phyloP scores from a whole-genome alignment of 1,140 invertebrate species.

The Aporrectodea caliginosa region DNA sequence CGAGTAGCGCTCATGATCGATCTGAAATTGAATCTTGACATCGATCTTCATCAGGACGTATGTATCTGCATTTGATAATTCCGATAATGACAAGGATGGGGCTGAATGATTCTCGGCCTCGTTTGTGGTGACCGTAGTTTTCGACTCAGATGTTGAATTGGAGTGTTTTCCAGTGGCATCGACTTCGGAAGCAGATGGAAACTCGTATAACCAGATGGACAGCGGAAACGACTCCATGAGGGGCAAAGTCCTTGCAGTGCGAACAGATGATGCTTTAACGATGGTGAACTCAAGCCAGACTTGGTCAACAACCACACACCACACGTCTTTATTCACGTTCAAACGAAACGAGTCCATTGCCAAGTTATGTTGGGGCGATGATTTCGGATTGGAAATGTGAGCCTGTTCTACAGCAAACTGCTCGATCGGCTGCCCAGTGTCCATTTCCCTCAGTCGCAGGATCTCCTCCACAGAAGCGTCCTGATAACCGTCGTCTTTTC shows the following conservation, averaged over 20 bases:
- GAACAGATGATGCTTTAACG: conserved; percentile 64
- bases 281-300: conserved; percentile 87
- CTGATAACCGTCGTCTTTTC: conserved; percentile 39
- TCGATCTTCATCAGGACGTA: conserved; percentile 43
- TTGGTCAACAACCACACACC: conserved; percentile 82
- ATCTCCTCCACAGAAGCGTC: conserved; percentile 33
- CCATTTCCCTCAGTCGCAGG: neutral
- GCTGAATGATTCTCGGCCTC: neutral
- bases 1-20: conserved; percentile 86
- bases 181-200: neutral
- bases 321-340: conserved; percentile 68
- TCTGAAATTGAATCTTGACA: conserved; percentile 44
- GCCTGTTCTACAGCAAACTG: neutral
- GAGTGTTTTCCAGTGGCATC: neutral
- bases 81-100: too few species aligned
- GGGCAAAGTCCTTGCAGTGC: conserved; percentile 65
- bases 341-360: conserved; percentile 66
- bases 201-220: conserved; percentile 67
- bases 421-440: neutral
- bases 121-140: neutral
- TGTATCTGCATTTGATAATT: conserved; percentile 1
- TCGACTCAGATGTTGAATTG: neutral
- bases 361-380: conserved; percentile 59
- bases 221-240: conserved; percentile 86
- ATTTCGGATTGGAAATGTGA: too few species aligned